These are phyloP conservation scores for Tetragonula clypearis DNA, from an alignment of 1,140 invertebrate genomes.

Conservation along the genomic window DNA sequence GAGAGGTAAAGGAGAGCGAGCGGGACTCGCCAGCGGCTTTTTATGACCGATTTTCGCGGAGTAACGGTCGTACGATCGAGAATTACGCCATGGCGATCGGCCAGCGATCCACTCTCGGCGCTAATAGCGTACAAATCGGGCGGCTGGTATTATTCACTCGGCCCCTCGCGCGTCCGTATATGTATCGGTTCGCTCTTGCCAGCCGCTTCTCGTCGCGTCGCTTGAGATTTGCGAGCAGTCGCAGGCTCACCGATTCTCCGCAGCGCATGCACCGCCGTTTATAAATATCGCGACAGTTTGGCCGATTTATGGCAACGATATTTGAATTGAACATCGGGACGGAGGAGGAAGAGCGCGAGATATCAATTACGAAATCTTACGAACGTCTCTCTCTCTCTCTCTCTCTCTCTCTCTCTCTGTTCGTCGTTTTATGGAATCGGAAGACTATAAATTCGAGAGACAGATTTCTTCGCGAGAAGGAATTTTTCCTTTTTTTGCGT, in stretches of 20 bases:
- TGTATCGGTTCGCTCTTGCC: slow-evolving; percentile 48
- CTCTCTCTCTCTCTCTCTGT: too few species aligned
- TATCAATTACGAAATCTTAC: too few species aligned
- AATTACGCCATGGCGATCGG: slow-evolving; percentile 74
- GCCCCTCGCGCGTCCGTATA: slow-evolving; percentile 49
- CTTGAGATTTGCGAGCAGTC: slow-evolving; percentile 27
- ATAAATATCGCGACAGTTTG: neutral
- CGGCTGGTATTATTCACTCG: slow-evolving; percentile 70
- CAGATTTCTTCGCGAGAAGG: neutral
- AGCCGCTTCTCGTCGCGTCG: neutral
- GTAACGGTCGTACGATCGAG: slow-evolving; percentile 73
- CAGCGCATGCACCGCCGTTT: slow-evolving; percentile 7
- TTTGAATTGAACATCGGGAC: neutral
- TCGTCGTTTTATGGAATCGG: neutral
- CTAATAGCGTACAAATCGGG: slow-evolving; percentile 78
- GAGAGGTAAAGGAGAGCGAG: slow-evolving; percentile 68
- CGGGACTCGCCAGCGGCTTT: slow-evolving; percentile 62
- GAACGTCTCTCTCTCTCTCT: too few species aligned
- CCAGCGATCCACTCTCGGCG: slow-evolving; percentile 71
- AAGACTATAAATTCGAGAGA: neutral
- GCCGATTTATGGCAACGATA: neutral
- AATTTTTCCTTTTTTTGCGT: too few species aligned
- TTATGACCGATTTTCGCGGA: slow-evolving; percentile 76
- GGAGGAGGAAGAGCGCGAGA: neutral
- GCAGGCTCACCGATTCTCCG: neutral